Conservation (phyloP, 2,888 invertebrate genomes). For the Tetragonisca angustula region DNA sequence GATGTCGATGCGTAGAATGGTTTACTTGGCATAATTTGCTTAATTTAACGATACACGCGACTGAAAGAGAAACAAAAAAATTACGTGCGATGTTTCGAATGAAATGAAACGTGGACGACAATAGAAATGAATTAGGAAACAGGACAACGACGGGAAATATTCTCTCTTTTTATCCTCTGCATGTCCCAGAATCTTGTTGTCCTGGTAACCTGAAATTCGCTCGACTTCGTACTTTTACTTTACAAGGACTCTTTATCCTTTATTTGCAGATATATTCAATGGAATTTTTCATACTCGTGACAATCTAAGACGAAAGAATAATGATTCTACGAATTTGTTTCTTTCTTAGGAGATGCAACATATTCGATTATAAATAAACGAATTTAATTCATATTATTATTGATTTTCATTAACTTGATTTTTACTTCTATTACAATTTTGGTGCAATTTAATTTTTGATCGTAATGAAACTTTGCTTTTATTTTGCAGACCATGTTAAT, state of each 20-base stretch:
- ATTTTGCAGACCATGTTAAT: too few species aligned
- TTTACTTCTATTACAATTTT: too few species aligned
- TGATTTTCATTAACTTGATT: too few species aligned
- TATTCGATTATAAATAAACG: too few species aligned
- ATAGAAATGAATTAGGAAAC: slow-evolving; percentile 47
- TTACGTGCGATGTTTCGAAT: not conserved
- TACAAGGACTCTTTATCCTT: slow-evolving; percentile 24
- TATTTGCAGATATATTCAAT: slow-evolving; percentile 3
- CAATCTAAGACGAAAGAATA: not conserved
- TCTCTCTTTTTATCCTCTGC: not conserved
- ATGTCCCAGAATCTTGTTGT: slow-evolving; percentile 42
- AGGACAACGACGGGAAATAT: slow-evolving; percentile 48
- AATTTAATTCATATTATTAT: too few species aligned
- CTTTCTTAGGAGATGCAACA: too few species aligned
- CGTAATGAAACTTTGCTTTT: too few species aligned
- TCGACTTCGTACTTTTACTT: slow-evolving; percentile 16
- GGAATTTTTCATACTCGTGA: not conserved
- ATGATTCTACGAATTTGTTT: not conserved
- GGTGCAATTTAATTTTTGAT: too few species aligned
- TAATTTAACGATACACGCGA: not conserved
- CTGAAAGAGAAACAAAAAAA: not conserved
- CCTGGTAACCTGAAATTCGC: slow-evolving; percentile 51
- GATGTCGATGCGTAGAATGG: not conserved
- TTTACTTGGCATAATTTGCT: not conserved
- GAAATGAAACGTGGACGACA: slow-evolving; percentile 20